Evolutionary conservation across 2,113 vertebrate genomes (phyloP).

Genomic region (Scopus umbretta): DNA sequence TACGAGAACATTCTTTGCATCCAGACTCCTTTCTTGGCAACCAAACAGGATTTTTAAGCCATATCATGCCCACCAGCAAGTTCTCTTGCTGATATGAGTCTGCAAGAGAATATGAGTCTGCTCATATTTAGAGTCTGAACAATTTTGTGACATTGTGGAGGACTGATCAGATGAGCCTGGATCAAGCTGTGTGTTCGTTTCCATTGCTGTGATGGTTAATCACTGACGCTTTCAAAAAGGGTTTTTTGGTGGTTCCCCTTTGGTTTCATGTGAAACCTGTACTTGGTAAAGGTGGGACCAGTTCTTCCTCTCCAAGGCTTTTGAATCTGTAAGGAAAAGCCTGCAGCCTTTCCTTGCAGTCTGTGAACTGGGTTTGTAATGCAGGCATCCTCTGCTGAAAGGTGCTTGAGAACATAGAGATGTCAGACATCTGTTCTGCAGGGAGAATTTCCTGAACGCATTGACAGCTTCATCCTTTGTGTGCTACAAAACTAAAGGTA

Average conservation of each 20-base stretch:
- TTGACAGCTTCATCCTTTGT: neutral
- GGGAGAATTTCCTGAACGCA: neutral
- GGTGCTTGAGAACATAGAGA: neutral
- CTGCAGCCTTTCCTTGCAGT: neutral
- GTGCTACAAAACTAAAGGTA: neutral
- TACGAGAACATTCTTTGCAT: neutral
- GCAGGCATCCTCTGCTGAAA: neutral
- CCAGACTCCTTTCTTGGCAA: neutral
- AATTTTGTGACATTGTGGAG: neutral
- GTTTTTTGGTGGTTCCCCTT: neutral
- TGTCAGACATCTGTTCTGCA: neutral
- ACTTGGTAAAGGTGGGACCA: neutral
- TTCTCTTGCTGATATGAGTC: too few relatives aligned
- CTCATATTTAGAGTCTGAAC: neutral
- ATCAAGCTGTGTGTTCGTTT: neutral
- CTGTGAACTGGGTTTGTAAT: neutral
- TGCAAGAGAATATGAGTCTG: too few relatives aligned
- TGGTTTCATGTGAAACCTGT: neutral
- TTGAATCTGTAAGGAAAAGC: neutral
- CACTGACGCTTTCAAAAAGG: neutral
- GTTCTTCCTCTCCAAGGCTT: neutral
- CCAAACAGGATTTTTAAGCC: neutral
- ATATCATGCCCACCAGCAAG: neutral
- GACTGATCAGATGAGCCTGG: neutral
- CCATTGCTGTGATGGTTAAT: neutral